A percentile compares a stretch with the other conserved stretches of the same genome.
These are phyloP conservation scores for Leptopilina myrica DNA, from an alignment of 2,888 invertebrate species.

Conservation along the genomic window DNA sequence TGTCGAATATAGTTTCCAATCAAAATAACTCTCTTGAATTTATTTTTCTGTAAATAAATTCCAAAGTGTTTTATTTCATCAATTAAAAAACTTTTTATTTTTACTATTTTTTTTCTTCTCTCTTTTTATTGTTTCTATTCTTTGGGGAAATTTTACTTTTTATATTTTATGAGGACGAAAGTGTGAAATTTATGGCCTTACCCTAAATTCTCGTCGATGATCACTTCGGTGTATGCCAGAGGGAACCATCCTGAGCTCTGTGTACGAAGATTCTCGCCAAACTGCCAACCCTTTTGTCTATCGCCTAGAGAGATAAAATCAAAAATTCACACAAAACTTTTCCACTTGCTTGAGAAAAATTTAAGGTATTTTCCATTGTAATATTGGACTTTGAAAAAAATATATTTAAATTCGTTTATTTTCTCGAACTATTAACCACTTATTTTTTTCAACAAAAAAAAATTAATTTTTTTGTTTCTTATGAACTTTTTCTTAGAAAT, in stretches of 20 bases:
- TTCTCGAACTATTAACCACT: too few species aligned
- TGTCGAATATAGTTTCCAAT: neutral
- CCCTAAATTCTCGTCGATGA: slow-evolving; percentile 83
- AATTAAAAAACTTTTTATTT: too few species aligned
- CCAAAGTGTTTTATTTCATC: too few species aligned
- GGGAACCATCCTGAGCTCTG: slow-evolving; percentile 97
- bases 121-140: neutral
- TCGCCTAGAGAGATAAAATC: slow-evolving; percentile 79
- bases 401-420: too few species aligned
- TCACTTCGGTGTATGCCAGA: slow-evolving; percentile 93
- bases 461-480: too few species aligned
- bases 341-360: too few species aligned
- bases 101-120: neutral
- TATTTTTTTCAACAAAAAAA: too few species aligned
- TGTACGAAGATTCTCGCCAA: slow-evolving; percentile 95
- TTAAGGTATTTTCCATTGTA: too few species aligned
- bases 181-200: slow-evolving; percentile 74
- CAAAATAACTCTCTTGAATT: neutral
- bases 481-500: too few species aligned
- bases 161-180: too few species aligned
- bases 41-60: too few species aligned
- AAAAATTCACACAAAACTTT: neutral
- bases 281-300: slow-evolving; percentile 97
- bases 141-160: neutral
- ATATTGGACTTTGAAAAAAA: too few species aligned